Evolutionary conservation across 2,888 invertebrate genomes (phyloP), one percentile per base, ranked within the genome.

Genomic region (Heteropelma amictum): DNA sequence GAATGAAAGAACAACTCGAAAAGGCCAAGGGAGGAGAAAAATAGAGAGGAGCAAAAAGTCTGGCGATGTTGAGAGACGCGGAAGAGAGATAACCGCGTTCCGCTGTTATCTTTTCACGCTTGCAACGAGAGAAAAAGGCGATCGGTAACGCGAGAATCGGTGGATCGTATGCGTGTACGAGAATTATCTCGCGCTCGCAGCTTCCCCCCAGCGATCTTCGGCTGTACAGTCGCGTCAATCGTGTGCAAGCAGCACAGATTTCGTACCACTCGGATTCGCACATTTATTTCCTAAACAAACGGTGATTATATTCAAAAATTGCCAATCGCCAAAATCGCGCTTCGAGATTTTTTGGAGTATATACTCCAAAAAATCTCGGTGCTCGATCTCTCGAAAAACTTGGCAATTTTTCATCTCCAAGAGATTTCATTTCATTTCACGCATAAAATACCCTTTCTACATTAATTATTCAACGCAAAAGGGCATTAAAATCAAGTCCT

Each of bases 51-150:
- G 42, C 33, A 26, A 28, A 56, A 12, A 33, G 40, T 26, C 21
- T 17, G 30, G 35, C 23, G 42, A 58, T 60, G 33, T 42, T 38
- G 53, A 53, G 47, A 71, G 65, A 76, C 64, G 72, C 72, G 68
- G 68, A 69, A 72, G 76, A 65, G 54, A 23, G 64, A 67, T 56
- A 54, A 64, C 65, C 30, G 54, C 42, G 53, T 67, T 60, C 65
- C 21, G 53, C 3, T 74, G 60, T 70, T 70, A 75, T 75, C 70
- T 70, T 49, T 67, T 65, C 47, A 14, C 60, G 28, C 70, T 54
- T 64, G 42, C 61, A 61, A 65, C 63, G 42, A 8, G 58, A 56
- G 49, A 53, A 60, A 58, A 60, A 49, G 53, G 47, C 47, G 14
- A 74, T 74, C 74, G 35, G 21, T 17, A 19, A 30, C 42, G 56